Conservation (phyloP, 1,140 invertebrate species). For the Nebria ingens region DNA sequence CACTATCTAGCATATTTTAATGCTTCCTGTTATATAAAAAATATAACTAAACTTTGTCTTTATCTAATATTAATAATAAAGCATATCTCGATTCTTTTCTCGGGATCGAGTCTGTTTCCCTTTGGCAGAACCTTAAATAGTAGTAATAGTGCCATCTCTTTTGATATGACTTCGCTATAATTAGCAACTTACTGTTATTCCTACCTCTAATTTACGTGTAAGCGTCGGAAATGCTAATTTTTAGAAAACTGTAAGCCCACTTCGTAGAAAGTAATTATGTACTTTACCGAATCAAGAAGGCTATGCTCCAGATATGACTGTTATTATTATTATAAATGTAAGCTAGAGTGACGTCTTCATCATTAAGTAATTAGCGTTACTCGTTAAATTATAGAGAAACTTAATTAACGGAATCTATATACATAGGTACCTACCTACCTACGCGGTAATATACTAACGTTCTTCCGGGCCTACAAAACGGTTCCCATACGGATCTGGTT, state of each 20-base stretch:
- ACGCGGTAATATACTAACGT: too few species aligned
- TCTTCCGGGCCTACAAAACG: too few species aligned
- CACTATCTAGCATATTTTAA: background rate
- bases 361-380: constrained; percentile 4
- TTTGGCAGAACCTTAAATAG: too few species aligned
- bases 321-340: too few species aligned
- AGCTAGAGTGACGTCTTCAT: background rate
- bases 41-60: background rate
- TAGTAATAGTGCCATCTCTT: too few species aligned
- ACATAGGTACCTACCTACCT: too few species aligned
- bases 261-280: constrained; percentile 8
- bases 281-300: constrained; percentile 5
- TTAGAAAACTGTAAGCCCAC: background rate
- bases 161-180: background rate
- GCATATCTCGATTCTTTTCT: background rate
- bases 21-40: background rate
- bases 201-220: background rate
- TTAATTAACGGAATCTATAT: constrained; percentile 6
- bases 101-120: background rate
- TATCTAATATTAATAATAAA: background rate
- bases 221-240: constrained; percentile 7
- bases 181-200: background rate
- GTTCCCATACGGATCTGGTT: background rate
- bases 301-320: background rate
- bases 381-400: constrained; percentile 7